A percentile compares a stretch with the other conserved stretches of the same genome.
These are phyloP conservation scores for Piprites chloris DNA, from an alignment of 2,113 vertebrate genomes.

Conservation along the genomic window DNA sequence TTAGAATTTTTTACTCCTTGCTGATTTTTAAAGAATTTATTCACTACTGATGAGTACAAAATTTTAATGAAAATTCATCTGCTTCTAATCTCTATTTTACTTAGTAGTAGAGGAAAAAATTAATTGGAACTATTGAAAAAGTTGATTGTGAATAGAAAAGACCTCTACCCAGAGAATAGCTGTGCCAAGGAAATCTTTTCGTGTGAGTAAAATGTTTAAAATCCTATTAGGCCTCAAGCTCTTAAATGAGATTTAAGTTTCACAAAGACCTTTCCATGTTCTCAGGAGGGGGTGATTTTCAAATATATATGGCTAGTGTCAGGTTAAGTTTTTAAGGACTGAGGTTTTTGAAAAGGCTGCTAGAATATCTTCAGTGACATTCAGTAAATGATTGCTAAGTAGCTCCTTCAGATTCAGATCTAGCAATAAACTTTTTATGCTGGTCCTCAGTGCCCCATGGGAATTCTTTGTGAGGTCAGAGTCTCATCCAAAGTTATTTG, in stretches of 20 bases:
- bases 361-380: not conserved
- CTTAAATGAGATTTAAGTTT: slow-evolving; percentile 5
- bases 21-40: not conserved
- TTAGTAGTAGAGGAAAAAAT: not conserved
- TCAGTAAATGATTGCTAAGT: not conserved
- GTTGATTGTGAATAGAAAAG: not conserved
- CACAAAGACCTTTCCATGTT: not conserved
- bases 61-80: not conserved
- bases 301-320: not conserved
- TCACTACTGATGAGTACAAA: not conserved
- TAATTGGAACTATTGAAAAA: not conserved
- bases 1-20: not conserved
- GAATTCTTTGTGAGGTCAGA: not conserved
- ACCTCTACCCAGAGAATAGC: fast-evolving
- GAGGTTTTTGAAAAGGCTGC: not conserved
- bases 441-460: not conserved
- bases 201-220: not conserved
- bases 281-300: not conserved
- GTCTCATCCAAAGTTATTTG: not conserved
- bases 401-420: not conserved
- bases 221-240: not conserved
- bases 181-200: not conserved
- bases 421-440: not conserved
- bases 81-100: not conserved
- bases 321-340: not conserved